Percentiles rank a stretch among this genome's conserved stretches.
Evolutionary conservation across 2,888 invertebrate genomes (phyloP).

Genomic region (Watsonalla binaria): DNA sequence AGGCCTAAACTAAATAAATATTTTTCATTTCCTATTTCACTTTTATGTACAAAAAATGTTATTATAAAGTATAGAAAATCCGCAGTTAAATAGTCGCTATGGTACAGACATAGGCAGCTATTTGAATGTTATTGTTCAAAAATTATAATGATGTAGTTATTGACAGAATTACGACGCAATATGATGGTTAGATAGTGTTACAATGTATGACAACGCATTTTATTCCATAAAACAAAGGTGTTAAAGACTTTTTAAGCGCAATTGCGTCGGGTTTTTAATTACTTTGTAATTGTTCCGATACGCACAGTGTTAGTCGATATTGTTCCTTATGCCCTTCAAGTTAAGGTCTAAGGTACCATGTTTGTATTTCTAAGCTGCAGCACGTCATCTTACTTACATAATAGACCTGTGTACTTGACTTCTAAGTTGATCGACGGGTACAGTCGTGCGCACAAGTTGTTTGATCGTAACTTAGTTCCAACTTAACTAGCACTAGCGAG

Average conservation of each 20-base stretch:
- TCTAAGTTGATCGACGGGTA: conserved; percentile 61
- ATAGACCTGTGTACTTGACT: conserved; percentile 60
- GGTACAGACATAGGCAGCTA: too few relatives aligned
- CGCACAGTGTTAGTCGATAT: not conserved
- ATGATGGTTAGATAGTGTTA: too few relatives aligned
- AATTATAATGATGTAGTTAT: too few relatives aligned
- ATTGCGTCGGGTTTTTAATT: not conserved
- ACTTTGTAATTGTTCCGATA: conserved; percentile 12
- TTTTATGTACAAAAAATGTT: too few relatives aligned
- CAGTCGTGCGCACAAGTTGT: conserved; percentile 25
- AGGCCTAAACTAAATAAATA: too few relatives aligned
- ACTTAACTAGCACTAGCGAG: conserved; percentile 10
- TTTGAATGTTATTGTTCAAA: too few relatives aligned
- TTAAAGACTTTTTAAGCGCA: conserved; percentile 5
- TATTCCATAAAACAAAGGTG: not conserved
- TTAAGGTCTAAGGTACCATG: conserved; percentile 3
- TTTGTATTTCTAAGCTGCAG: conserved; percentile 1
- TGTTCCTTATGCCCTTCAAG: not conserved
- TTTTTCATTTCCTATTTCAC: too few relatives aligned
- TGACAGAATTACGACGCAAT: not conserved
- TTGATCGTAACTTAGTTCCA: conserved; percentile 10
- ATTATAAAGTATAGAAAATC: too few relatives aligned
- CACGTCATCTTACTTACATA: conserved; percentile 46
- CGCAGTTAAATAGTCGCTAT: too few relatives aligned
- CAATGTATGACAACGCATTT: not conserved